Base-by-base conservation (phyloP, 2,888 invertebrate species). In the Bhutanitis thaidina region DNA sequence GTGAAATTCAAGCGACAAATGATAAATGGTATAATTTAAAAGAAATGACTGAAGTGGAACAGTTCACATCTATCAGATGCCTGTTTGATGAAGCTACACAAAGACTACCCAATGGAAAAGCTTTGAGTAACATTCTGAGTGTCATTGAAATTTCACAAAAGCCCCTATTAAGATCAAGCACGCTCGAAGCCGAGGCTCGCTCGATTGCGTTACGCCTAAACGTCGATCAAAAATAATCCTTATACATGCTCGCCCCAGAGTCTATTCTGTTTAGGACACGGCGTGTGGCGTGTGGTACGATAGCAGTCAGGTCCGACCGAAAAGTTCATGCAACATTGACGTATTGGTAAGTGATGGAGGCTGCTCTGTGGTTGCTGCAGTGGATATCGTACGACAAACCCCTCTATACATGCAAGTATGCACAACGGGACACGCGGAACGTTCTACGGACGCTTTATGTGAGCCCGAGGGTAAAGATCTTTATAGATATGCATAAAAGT, bases 241-340 rank as follows among this genome's bases (percentile, higher is more conserved):
- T 36, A 16, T 35, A 40, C 45, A 51, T 45, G 45, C 50, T 40
- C 16, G 29, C 40, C 37, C 37, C 51, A 46, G 37, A 46, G 46
- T 46, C 51, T 37, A 41, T n/a, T 41, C 51, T 12, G 46, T 32
- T 35, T 36, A 27, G 8, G 34, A 45, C 40, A 32, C 25, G 44
- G 44, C 45, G 37, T 37, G 45, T 16, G 45, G 45, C 46, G 50
- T 45, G 44, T n/a, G 39, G 37, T 36, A 44, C 37, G 39, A 35
- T 43, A 20, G 50, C 50, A 45, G 35, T 51, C 41, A 32, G 36
- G 3, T 36, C 36, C 51, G 51, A 52, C 51, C 51, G 51, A 43
- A 46, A 52, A 52, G 51, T 52, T 46, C 51, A 46, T 52, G 51
- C 51, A 52, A 52, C 51, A 52, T 46, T 52, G 51, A 52, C 41